A percentile compares a stretch with the other conserved stretches of the same genome.
phyloP scores from a whole-genome alignment of 2,797 vertebrate genomes.

The Cuculus canorus region DNA sequence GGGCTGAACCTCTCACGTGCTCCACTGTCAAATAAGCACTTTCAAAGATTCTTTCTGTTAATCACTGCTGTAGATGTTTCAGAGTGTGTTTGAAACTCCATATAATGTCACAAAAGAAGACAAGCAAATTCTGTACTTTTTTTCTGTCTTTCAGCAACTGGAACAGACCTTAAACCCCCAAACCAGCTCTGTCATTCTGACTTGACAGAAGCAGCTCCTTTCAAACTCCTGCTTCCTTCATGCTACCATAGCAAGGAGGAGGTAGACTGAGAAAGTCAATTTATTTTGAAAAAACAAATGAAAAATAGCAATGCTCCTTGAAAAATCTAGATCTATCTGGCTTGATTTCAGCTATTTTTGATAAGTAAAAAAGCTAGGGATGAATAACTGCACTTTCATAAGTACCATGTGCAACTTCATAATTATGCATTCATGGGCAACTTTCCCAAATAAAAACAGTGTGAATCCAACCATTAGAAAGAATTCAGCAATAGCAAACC shows the following conservation, averaged over 20 bases:
- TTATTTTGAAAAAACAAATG: neutral
- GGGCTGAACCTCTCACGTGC: neutral
- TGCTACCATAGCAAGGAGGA: neutral
- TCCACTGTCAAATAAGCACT: neutral
- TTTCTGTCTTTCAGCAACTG: neutral
- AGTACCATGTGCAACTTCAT: neutral
- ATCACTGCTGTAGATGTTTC: neutral
- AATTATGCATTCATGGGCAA: neutral
- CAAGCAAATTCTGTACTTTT: neutral
- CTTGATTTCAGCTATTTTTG: neutral
- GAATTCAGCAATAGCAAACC: slow-evolving; percentile 19
- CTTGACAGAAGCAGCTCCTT: slow-evolving; percentile 24
- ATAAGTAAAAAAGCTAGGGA: neutral
- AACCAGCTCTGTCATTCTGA: neutral
- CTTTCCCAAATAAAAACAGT: neutral
- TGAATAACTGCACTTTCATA: neutral
- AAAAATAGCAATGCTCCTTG: neutral
- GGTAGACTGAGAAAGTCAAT: neutral
- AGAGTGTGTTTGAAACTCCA: neutral
- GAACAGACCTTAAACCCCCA: neutral
- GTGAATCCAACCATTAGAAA: slow-evolving; percentile 5
- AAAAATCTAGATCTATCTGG: neutral
- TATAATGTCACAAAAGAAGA: slow-evolving; percentile 18
- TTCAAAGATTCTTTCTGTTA: slow-evolving; percentile 1
- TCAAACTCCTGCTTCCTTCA: slow-evolving; percentile 33